phyloP scores from a whole-genome alignment of 2,113 vertebrate genomes.

The Nettapus auritus region DNA sequence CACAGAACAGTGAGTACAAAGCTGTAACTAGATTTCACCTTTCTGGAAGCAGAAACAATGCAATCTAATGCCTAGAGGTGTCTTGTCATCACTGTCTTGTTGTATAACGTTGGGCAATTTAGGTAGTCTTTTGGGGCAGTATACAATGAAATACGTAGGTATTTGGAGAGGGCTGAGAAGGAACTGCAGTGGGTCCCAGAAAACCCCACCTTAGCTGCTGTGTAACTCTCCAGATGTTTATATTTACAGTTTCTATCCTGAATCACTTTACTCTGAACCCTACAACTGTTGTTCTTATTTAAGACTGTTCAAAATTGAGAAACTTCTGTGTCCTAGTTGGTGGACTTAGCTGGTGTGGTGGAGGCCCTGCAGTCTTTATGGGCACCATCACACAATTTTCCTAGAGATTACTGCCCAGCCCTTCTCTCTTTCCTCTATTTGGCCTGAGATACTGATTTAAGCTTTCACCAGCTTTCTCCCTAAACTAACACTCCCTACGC shows the following conservation, averaged over 20 bases:
- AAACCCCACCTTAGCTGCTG: neutral
- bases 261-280: neutral
- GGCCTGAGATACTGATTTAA: neutral
- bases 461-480: neutral
- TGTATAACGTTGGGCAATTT: neutral
- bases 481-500: neutral
- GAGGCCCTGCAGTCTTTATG: neutral
- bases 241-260: neutral
- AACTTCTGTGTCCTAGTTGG: rapidly evolving
- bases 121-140: neutral
- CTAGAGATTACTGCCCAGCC: neutral
- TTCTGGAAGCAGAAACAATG: neutral
- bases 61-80: neutral
- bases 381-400: neutral
- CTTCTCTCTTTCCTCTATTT: neutral
- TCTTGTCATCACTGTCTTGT: neutral
- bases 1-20: neutral
- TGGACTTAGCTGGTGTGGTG: rapidly evolving
- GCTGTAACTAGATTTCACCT: neutral
- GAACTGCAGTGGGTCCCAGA: neutral
- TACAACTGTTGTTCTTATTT: neutral
- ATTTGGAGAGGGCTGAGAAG: neutral
- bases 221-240: neutral
- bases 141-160: neutral
- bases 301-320: neutral